phyloP scores from a whole-genome alignment of 2,888 invertebrate species.

The Shargacucullia verbasci region DNA sequence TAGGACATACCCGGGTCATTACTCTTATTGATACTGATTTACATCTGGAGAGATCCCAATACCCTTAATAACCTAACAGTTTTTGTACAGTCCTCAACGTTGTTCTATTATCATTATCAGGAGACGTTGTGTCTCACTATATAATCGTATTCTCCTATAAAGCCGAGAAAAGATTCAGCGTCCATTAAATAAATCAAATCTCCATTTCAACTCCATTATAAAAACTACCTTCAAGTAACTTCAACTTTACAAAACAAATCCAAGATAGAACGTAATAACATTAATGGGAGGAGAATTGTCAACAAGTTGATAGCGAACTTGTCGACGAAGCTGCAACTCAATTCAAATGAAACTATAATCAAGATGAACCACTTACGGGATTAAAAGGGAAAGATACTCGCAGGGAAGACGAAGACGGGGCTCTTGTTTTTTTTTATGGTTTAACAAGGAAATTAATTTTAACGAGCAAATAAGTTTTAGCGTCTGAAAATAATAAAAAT shows the following conservation, averaged over 20 bases:
- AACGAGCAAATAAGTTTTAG: conserved; percentile 6
- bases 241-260: conserved; percentile 37
- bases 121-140: too few species aligned
- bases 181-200: neutral
- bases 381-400: conserved; percentile 58
- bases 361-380: conserved; percentile 62
- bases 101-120: neutral
- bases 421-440: conserved; percentile 31
- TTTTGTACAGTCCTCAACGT: neutral
- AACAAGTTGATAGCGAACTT: conserved; percentile 38
- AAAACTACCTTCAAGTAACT: conserved; percentile 9
- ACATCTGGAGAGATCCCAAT: too few species aligned
- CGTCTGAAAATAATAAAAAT: too few species aligned
- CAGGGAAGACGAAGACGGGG: conserved; percentile 10
- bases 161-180: neutral
- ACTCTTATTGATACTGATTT: too few species aligned
- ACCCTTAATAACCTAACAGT: too few species aligned
- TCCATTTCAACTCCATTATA: conserved; percentile 2
- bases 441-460: conserved; percentile 20
- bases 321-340: conserved; percentile 32
- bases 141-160: too few species aligned
- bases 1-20: too few species aligned
- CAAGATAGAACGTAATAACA: conserved; percentile 47
- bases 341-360: conserved; percentile 58
- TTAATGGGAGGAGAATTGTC: conserved; percentile 50